Evolutionary conservation across 2,888 invertebrate species (phyloP), one percentile per base, ranked within the genome.

Genomic region (Drosophila hawaiiensis): DNA sequence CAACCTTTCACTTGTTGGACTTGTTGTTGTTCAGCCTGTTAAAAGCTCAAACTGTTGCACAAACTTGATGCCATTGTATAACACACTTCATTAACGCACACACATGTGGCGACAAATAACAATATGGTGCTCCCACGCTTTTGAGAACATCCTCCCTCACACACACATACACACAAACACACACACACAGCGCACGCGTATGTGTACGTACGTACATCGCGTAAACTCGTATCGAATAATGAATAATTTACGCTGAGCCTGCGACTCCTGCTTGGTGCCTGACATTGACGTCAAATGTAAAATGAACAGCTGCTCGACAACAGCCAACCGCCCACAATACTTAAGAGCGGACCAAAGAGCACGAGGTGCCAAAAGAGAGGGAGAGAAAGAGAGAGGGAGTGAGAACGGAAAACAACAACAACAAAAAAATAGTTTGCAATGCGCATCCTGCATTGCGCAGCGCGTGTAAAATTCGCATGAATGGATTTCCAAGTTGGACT

Each of bases 371-470:
- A 58, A 62, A 60, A 50, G 10, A 58, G n/a, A 35, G 35, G 5
- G 63, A 78, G 86, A 70, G 73, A 68, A 54, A 68, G 62, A 50
- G 10, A 58, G n/a, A 35, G 35, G 5, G 16, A 16, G 5, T 35
- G 77, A 10, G 37, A 54, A 22, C 58, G 49, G 47, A 67, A 64
- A 35, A 28, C 39, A 61, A 25, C 61, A 49, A 49, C 47, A 56
- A 49, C 52, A 56, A 60, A 50, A 55, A 60, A 33, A 39, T 56
- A 28, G 54, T 70, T 60, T 63, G 63, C 73, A 70, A 65, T 73
- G 89, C 89, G 89, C 91, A 89, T 91, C 91, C 83, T 87, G 78
- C 80, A 80, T 72, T 77, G 91, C 89, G 89, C 89, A 89, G 84
- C 90, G 88, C 82, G 89, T 89, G 89, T 76, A 73, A 89, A 83